Conservation (phyloP, 1,140 invertebrate genomes). For the Drosophila micromelanica region DNA sequence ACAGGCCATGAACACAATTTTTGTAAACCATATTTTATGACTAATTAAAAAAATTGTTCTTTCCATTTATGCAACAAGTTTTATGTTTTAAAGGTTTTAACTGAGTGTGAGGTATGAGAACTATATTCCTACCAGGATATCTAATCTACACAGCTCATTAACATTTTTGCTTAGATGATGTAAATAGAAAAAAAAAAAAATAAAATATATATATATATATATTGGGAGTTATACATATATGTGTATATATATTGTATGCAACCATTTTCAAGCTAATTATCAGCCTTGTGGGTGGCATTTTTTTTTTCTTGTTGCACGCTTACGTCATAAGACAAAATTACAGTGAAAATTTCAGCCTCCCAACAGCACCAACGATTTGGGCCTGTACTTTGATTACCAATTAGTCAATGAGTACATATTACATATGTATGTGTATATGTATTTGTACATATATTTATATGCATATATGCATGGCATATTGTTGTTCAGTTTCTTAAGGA, state of each 20-base stretch:
- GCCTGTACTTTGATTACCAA: conserved; percentile 6
- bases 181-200: too few species aligned
- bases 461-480: background rate
- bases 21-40: too few species aligned
- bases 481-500: background rate
- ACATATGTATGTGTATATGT: conserved; percentile 22
- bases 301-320: background rate
- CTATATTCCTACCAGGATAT: too few species aligned
- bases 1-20: too few species aligned
- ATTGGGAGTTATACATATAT: too few species aligned
- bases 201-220: too few species aligned
- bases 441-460: background rate
- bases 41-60: too few species aligned
- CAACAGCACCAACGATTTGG: background rate
- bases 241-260: background rate
- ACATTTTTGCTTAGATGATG: too few species aligned
- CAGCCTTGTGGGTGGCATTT: background rate
- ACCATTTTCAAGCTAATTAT: background rate
- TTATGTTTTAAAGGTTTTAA: too few species aligned
- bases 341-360: background rate
- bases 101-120: too few species aligned
- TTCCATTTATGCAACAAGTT: too few species aligned
- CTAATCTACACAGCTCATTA: too few species aligned
- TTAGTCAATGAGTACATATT: background rate
- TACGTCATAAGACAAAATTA: conserved; percentile 21